Evolutionary conservation across 1,140 invertebrate genomes (phyloP), one percentile per base, ranked within the genome.

Genomic region (Brachionus manjavacas): DNA sequence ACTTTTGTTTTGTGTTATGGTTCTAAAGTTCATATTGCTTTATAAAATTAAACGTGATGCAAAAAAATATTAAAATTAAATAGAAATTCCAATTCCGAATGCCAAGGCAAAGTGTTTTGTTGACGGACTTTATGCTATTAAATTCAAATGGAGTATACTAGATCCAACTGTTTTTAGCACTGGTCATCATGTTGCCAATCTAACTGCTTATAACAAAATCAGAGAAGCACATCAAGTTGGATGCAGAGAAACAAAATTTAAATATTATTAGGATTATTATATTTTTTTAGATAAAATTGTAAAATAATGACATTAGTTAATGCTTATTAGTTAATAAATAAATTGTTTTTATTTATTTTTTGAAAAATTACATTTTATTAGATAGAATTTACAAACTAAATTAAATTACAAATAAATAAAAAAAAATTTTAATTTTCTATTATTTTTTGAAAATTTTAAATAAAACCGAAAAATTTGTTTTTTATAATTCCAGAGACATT

Each of bases 71-170:
- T 20, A 23, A 0, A 23, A 74, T 6, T 46, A 3, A 46, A 14
- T 12, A 46, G 72, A 76, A 76, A 76, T 76, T 25, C 72, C 72
- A 25, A 76, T 76, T 76, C 72, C 72, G 9, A 46, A 76, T 49
- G 2, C 72, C 25, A 46, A 16, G 20, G 72, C 72, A 23, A 76
- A 76, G 25, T 76, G 72, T 28, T 76, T 76, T 31, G 25, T 76
- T 28, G 72, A 76, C 16, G 72, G 72, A 14, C 25, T 76, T 3
- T 46, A 76, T 49, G 72, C 72, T 23, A 76, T 76, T 28, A 76
- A 76, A 49, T 49, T 46, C n/a, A 76, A 76, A 76, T 76, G 72
- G 72, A 76, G 72, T n/a, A 49, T 76, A 6, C 52, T 76, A n/a
- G 72, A 76, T 31, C 72, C 72, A 23, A 76, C 72, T 25, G 72